Conservation (phyloP, 2,888 invertebrate species). For the Leptopilina syphax region DNA sequence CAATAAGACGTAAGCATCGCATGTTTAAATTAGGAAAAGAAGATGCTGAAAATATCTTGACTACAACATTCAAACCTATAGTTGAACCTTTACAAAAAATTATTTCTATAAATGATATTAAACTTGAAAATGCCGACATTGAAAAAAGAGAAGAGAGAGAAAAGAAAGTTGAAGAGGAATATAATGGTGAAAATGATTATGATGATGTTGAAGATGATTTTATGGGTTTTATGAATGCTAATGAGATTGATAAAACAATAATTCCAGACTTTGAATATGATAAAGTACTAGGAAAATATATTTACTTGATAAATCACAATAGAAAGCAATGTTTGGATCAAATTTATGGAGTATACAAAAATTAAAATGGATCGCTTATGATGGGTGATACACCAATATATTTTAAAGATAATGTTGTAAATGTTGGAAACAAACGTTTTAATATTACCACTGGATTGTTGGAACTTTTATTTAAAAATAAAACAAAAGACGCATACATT, state of each 20-base stretch:
- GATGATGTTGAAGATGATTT: too few species aligned
- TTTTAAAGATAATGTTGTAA: neutral
- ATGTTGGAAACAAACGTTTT: neutral
- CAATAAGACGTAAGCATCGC: too few species aligned
- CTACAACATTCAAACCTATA: neutral
- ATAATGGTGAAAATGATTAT: too few species aligned
- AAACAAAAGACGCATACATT: too few species aligned
- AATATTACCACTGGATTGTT: too few species aligned
- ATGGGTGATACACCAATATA: neutral
- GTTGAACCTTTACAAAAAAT: neutral
- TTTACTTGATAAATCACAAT: neutral
- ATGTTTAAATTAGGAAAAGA: constrained; percentile 15
- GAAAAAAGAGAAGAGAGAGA: neutral
- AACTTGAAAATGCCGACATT: neutral
- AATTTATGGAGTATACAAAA: neutral
- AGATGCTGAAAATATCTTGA: neutral
- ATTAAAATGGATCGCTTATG: neutral
- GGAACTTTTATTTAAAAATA: too few species aligned
- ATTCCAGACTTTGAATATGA: neutral
- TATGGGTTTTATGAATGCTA: too few species aligned
- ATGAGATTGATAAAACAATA: too few species aligned
- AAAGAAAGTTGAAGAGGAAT: neutral
- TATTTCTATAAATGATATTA: neutral
- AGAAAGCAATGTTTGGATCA: neutral
- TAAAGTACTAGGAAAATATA: neutral